Evolutionary conservation across 2,797 vertebrate species (phyloP).

Genomic region (Agapornis canus): DNA sequence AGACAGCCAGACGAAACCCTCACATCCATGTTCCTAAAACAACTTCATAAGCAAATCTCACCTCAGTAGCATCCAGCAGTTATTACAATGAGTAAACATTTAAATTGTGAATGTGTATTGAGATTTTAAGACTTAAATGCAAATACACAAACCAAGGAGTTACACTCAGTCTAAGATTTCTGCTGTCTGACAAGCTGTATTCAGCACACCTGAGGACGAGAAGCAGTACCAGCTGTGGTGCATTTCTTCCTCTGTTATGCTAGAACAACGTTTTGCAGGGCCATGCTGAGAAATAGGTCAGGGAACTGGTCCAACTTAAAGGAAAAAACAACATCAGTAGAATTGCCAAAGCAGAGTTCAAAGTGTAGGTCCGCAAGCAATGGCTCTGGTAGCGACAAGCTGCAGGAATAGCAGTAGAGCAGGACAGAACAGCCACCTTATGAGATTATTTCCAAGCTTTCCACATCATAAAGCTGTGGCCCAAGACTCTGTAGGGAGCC

Average conservation of each 20-base stretch:
- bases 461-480: not conserved
- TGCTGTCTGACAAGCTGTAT: not conserved
- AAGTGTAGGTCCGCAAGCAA: not conserved
- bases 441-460: not conserved
- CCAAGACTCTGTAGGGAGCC: not conserved
- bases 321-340: not conserved
- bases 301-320: not conserved
- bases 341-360: constrained; percentile 20
- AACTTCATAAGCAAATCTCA: not conserved
- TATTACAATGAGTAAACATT: not conserved
- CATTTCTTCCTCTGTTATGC: not conserved
- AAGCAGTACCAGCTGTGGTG: not conserved
- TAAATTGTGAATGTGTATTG: not conserved
- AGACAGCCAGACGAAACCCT: not conserved
- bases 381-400: not conserved
- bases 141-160: not conserved
- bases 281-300: not conserved
- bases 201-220: not conserved
- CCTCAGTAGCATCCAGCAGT: not conserved
- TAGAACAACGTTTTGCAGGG: not conserved
- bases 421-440: not conserved
- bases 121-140: not conserved
- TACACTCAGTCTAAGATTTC: not conserved
- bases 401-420: not conserved
- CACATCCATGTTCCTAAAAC: not conserved